Base-by-base conservation (phyloP, 2,113 vertebrate species). In the Trachemys scripta region DNA sequence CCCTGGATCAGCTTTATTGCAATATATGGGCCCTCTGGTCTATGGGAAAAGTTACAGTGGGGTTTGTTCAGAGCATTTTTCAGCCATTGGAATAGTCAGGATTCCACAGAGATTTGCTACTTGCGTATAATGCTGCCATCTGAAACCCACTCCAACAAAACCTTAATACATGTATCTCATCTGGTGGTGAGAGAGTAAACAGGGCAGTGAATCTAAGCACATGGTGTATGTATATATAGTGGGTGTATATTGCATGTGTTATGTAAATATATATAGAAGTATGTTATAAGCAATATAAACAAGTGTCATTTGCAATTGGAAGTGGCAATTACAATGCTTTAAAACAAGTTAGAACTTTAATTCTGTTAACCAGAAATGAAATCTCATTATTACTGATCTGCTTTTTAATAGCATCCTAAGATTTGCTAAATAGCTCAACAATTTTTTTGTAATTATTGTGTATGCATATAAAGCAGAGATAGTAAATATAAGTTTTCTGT, bases 71-170 rank as follows among this genome's bases (percentile, higher is more conserved):
- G 84, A 56, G 35, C 20, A n/a, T 4, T 45, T 22, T 76, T 22
- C 85, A 79, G 82, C 82, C 9, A 2, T 35, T 38, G 83, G 76
- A 79, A 20, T 0, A 0, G 35, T 47, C 84, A 69, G 90, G 92
- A 82, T 10, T 1, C 0, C 0, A 9, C 38, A 86, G 94, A 72
- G 82, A 81, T 88, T 75, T 25, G 57, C 4, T 51, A 5, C 42
- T 20, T 76, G 0, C 0, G 0, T 0, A 31, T 53, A 42, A 59
- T 88, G 72, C 82, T 38, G 5, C n/a, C n/a, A 24, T 38, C 35
- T 75, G 35, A n/a, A 11, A 76, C 38, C 42, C n/a, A 25, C 72
- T 76, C n/a, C 2, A 76, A 13, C 42, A 25, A 42, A 42, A 24
- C 72, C n/a, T n/a, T n/a, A n/a, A 69, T 19, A n/a, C 35, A 35